phyloP scores from a whole-genome alignment of 2,113 vertebrate genomes.

The Pluvianellus socialis region DNA sequence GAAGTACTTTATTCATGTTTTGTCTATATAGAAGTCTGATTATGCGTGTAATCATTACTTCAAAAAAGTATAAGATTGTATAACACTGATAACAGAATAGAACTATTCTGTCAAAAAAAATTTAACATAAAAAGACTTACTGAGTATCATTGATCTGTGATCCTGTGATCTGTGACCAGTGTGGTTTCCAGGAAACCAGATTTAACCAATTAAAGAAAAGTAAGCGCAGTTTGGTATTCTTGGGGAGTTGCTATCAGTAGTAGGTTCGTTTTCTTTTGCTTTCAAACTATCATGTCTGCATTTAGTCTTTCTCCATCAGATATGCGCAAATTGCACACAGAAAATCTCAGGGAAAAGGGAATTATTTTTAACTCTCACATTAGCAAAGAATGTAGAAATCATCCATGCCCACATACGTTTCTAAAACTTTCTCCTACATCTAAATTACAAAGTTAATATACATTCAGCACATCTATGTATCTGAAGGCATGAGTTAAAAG shows the following conservation, averaged over 20 bases:
- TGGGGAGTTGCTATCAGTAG: neutral
- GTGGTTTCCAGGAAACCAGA: neutral
- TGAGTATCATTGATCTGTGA: neutral
- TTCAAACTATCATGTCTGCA: neutral
- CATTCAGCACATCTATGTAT: neutral
- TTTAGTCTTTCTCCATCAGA: neutral
- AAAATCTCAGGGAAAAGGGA: neutral
- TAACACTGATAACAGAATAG: neutral
- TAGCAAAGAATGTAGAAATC: neutral
- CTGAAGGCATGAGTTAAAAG: conserved; percentile 7
- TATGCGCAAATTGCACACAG: neutral
- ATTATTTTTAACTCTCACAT: neutral
- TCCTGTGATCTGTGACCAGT: neutral
- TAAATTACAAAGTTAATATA: neutral
- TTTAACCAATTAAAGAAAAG: neutral
- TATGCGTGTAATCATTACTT: neutral
- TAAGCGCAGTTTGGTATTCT: neutral
- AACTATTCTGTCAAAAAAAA: neutral
- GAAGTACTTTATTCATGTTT: neutral
- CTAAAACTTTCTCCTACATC: neutral
- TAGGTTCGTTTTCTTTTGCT: neutral
- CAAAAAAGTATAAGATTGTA: neutral
- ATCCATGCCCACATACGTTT: neutral
- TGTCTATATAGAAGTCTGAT: neutral
- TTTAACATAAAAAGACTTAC: neutral